These are phyloP conservation scores for Hanleya hanleyi DNA, from an alignment of 2,888 invertebrate species.

Conservation along the genomic window DNA sequence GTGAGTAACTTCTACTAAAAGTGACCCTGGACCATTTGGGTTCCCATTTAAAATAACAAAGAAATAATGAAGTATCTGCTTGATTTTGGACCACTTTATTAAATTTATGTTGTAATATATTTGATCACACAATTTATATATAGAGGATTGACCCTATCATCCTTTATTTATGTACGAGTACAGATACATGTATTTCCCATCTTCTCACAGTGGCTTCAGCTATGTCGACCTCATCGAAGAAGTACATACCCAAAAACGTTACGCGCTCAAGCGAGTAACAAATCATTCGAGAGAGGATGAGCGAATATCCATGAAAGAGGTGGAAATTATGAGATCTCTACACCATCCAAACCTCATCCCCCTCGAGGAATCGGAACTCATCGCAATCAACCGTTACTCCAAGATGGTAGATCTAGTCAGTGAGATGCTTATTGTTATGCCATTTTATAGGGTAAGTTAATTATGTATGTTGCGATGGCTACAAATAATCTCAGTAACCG, in stretches of 20 bases:
- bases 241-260: conserved; percentile 78
- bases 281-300: conserved; percentile 87
- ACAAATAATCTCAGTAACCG: too few relatives aligned
- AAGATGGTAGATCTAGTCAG: conserved; percentile 76
- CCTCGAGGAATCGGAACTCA: conserved; percentile 80
- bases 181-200: too few relatives aligned
- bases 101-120: too few relatives aligned
- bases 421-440: conserved; percentile 83
- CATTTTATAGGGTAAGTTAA: conserved; percentile 80
- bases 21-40: too few relatives aligned
- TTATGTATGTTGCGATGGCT: too few relatives aligned
- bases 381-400: conserved; percentile 67
- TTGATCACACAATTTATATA: too few relatives aligned
- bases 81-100: too few relatives aligned
- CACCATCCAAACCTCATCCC: conserved; percentile 84
- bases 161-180: too few relatives aligned
- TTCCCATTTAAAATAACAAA: too few relatives aligned
- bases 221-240: conserved; percentile 86
- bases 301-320: conserved; percentile 80
- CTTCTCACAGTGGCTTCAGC: conserved; percentile 85
- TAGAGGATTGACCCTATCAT: too few relatives aligned
- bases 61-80: too few relatives aligned
- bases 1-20: too few relatives aligned
- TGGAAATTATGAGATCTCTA: conserved; percentile 82
- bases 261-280: conserved; percentile 86